These are phyloP conservation scores for Phacellophora camtschatica DNA, from an alignment of 30 jellyfish, hydroid and myxozoan genomes.

Conservation along the genomic window DNA sequence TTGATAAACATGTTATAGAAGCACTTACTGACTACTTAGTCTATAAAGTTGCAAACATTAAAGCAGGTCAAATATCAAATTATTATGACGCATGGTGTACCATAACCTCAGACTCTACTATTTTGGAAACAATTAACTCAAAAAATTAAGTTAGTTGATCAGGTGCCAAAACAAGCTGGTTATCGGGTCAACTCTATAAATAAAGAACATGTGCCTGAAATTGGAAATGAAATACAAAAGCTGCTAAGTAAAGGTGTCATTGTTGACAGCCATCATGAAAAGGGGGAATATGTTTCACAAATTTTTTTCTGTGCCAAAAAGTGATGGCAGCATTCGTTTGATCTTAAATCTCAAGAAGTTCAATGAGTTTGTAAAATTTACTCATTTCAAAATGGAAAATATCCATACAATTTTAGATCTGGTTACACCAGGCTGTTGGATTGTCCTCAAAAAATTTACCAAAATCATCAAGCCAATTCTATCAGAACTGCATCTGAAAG, in stretches of 20 bases:
- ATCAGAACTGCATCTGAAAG: slow-evolving; percentile 3
- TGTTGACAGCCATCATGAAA: slow-evolving; percentile 11
- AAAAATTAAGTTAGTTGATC: slow-evolving; percentile 7
- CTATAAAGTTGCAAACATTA: slow-evolving; percentile 18
- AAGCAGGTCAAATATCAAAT: slow-evolving; percentile 40
- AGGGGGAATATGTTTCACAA: background rate
- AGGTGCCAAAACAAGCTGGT: slow-evolving; percentile 5
- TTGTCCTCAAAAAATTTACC: slow-evolving; percentile 3
- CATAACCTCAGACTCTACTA: slow-evolving; percentile 18
- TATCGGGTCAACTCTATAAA: slow-evolving; percentile 5
- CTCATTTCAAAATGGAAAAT: background rate
- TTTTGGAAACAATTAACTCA: slow-evolving; percentile 16
- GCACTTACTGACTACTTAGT: background rate
- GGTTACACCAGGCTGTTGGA: slow-evolving; percentile 32
- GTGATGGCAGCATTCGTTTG: background rate
- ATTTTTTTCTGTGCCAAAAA: background rate
- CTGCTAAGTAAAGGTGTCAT: background rate
- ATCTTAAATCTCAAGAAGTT: background rate
- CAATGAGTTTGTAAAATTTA: too few species aligned
- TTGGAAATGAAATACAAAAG: slow-evolving; percentile 7
- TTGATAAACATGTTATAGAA: slow-evolving; percentile 1
- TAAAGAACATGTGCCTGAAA: slow-evolving; percentile 1
- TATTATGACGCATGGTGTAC: slow-evolving; percentile 6
- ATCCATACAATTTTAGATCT: background rate
- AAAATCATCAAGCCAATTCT: slow-evolving; percentile 22